phyloP scores from a whole-genome alignment of 2,113 vertebrate species.

The Xerus inauris region DNA sequence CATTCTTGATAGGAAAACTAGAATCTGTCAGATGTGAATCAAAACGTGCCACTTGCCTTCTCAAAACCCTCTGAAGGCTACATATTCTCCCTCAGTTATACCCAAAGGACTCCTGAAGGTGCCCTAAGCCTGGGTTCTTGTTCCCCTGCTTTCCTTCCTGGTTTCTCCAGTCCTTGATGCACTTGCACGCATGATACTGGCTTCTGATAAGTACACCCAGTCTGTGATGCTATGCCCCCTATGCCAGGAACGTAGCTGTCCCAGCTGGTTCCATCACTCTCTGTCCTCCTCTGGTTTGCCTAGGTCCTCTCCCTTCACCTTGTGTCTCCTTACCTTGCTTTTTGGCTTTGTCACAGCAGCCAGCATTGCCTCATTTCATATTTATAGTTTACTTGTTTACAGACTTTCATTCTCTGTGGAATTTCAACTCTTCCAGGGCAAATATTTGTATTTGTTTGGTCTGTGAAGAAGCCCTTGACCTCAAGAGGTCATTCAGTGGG shows the following conservation, averaged over 20 bases:
- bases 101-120: neutral
- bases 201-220: neutral
- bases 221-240: neutral
- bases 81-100: neutral
- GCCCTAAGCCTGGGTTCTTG: neutral
- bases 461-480: neutral
- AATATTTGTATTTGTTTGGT: neutral
- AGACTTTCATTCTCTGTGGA: neutral
- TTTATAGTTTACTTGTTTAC: neutral
- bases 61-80: neutral
- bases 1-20: neutral
- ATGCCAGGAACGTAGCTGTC: neutral
- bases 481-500: neutral
- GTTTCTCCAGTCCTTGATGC: neutral
- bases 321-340: accelerated
- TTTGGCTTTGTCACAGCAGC: neutral
- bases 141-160: neutral
- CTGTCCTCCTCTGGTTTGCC: neutral
- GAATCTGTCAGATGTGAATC: neutral
- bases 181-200: neutral
- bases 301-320: neutral
- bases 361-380: neutral
- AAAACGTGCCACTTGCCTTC: neutral
- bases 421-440: no score
- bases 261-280: neutral